Base-by-base conservation (phyloP, 2,888 invertebrate genomes). In the Polydrusus tereticollis region DNA sequence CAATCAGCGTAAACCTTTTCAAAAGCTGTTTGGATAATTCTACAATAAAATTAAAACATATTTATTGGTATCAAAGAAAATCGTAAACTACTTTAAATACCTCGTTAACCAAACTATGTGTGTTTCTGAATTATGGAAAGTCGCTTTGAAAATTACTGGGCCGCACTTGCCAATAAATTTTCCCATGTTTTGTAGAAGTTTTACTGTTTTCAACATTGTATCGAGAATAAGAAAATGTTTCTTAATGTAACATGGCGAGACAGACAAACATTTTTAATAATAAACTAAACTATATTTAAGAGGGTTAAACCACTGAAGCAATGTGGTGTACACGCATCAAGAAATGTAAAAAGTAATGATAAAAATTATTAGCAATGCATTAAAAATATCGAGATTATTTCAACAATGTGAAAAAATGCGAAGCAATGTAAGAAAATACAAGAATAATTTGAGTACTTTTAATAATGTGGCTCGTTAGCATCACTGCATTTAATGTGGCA, bases 61-160 rank as follows among this genome's bases (percentile, higher is more conserved):
- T n/a, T 36, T 36, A 36, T 58, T 59, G 45, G 21, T 66, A 68
- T 60, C 67, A 64, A 70, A 65, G 70, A 50, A 59, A 70, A 70
- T 65, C 64, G 65, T 70, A 70, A 70, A 70, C 41, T 36, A 52
- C 18, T 45, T 70, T 70, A 70, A 70, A 50, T 63, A 47, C 58
- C 38, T 65, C 70, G 65, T 70, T 58, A 71, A 62, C 26, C 29
- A 45, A 60, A 71, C 66, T 21, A 60, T 62, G 47, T 43, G 29
- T 33, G 41, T 55, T 52, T 66, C 55, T 41, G 47, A 68, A 64
- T 50, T 45, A 58, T 64, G 65, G 38, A 70, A 70, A 70, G 45
- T 50, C 50, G 33, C 70, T 65, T 64, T 70, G 59, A 65, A 70
- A 59, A 50, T 59, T 59, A 70, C 29, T 58, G 52, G n/a, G n/a